phyloP scores from a whole-genome alignment of 1,140 invertebrate species.

The Adoxophyes honmai region DNA sequence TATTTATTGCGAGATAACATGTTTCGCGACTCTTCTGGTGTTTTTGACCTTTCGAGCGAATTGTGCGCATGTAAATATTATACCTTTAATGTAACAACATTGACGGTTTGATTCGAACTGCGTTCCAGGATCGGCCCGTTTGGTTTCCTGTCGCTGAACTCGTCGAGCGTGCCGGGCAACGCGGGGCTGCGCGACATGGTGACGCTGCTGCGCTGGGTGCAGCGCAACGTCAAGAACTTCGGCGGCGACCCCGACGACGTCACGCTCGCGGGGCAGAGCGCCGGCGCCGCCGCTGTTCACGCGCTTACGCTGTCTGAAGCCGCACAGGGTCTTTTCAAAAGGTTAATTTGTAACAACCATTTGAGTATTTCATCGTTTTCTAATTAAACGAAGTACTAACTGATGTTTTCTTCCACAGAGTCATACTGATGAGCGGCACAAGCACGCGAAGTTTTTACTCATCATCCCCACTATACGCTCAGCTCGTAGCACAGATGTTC shows the following conservation, averaged over 20 bases:
- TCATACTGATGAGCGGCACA: slow-evolving; percentile 56
- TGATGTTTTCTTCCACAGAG: slow-evolving; percentile 37
- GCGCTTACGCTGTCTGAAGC: slow-evolving; percentile 66
- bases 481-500: slow-evolving; percentile 33
- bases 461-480: slow-evolving; percentile 41
- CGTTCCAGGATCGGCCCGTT: slow-evolving; percentile 70
- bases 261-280: slow-evolving; percentile 79
- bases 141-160: slow-evolving; percentile 77
- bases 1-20: no score
- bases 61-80: neutral
- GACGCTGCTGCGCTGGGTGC: slow-evolving; percentile 80
- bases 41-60: neutral
- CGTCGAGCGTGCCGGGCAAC: slow-evolving; percentile 81
- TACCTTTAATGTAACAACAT: no score
- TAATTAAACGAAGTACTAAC: neutral
- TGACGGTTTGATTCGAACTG: neutral
- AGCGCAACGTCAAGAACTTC: slow-evolving; percentile 81
- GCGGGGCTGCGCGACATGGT: slow-evolving; percentile 82
- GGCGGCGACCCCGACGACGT: slow-evolving; percentile 82
- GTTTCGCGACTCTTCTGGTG: no score
- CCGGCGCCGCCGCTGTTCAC: slow-evolving; percentile 75
- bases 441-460: slow-evolving; percentile 42
- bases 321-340: slow-evolving; percentile 50
- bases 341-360: slow-evolving; percentile 27
- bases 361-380: neutral